Base-by-base conservation (phyloP, 1,140 invertebrate species). In the Argopecten irradians region DNA sequence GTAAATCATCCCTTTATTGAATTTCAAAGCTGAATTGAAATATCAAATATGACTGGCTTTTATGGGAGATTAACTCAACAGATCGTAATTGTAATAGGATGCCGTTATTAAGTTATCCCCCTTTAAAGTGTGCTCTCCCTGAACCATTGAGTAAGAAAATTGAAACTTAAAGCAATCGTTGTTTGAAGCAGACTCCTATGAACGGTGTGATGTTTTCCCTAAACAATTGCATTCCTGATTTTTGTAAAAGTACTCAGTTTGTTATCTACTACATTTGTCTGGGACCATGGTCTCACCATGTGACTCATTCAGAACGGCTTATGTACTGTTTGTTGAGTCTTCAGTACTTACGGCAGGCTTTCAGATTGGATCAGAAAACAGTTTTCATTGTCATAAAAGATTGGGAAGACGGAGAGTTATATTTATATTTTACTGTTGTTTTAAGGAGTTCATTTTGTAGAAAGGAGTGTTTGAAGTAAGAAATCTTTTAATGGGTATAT, bases 31-130 rank as follows among this genome's bases (percentile, higher is more conserved):
- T 28, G 55, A 71, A 71, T 71, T 71, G 55, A 71, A 71, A 71
- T 71, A 71, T 71, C 55, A 71, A 71, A 71, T 71, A 71, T 71
- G 55, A 71, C 55, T 71, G n/a, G 55, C 55, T 71, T 71, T 71
- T 28, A 71, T 71, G 55, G 55, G 8, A 71, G n/a, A 71, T 71
- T 71, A 71, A 71, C 55, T 71, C n/a, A 28, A 28, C 55, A 28
- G n/a, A 28, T 28, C n/a, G 22, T 71, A 28, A 71, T 71, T 71
- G 55, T 71, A 71, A 71, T 71, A 71, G 55, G 55, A 71, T 8
- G n/a, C 55, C 55, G 1, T 71, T 71, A 71, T 71, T 71, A 11
- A 71, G 16, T 71, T 71, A 71, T 71, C n/a, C 11, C 55, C 55
- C 55, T 71, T 71, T 71, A 71, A 71, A 22, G 8, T 71, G 55